Conservation (phyloP, 2,113 vertebrate genomes). For the Hydrolagus affinis region DNA sequence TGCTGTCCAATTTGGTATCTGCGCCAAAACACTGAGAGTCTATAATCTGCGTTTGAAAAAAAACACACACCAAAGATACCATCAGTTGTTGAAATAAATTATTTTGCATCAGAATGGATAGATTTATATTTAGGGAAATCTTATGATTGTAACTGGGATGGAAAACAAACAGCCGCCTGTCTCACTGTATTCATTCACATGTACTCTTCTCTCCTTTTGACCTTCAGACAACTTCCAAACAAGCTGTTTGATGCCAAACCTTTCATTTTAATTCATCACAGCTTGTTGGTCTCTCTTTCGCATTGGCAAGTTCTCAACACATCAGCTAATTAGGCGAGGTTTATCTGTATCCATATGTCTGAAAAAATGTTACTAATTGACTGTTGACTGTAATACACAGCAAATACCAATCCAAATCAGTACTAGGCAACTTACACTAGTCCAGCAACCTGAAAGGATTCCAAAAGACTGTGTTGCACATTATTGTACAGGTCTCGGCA, state of each 20-base stretch:
- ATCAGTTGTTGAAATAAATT: no score
- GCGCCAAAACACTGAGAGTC: no score
- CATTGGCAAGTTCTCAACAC: constrained; percentile 7
- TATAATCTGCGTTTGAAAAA: no score
- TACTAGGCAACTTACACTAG: neutral
- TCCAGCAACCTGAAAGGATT: neutral
- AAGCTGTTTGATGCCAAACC: constrained; percentile 17
- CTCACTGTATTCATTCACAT: no score
- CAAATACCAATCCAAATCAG: neutral
- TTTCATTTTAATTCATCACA: constrained; percentile 12
- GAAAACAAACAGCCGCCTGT: neutral
- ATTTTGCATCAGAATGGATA: no score
- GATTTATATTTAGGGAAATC: no score
- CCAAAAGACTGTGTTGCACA: no score
- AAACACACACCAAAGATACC: no score
- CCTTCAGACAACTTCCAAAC: neutral
- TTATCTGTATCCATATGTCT: neutral
- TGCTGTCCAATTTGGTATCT: no score
- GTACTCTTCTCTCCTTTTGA: neutral
- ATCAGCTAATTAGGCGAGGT: neutral
- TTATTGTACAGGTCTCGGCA: no score
- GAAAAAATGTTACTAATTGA: neutral
- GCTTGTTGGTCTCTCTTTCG: neutral
- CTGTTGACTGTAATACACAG: neutral
- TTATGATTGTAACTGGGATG: neutral